Evolutionary conservation across 2,797 vertebrate species (phyloP).

Genomic region (Mycteria americana): DNA sequence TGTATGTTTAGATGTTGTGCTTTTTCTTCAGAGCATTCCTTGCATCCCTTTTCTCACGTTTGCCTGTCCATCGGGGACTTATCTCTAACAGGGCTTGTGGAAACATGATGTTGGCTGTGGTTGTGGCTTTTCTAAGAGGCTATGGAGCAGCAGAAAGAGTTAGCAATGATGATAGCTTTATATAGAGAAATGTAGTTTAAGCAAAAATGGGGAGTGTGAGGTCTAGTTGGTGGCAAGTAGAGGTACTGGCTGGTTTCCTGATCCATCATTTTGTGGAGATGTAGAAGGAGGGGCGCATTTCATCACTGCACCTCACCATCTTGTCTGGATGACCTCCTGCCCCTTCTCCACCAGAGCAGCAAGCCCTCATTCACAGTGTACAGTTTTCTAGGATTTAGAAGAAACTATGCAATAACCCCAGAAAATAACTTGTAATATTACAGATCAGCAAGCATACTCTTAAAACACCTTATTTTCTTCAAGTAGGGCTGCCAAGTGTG

Average conservation of each 20-base stretch:
- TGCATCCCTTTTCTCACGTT: not conserved
- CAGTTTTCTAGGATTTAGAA: not conserved
- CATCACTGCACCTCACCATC: not conserved
- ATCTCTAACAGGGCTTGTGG: not conserved
- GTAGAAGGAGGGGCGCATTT: not conserved
- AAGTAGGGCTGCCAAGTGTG: not conserved
- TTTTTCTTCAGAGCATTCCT: not conserved
- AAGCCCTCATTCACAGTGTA: not conserved
- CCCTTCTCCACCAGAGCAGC: not conserved
- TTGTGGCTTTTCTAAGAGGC: not conserved
- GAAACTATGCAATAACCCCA: not conserved
- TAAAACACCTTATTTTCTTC: not conserved
- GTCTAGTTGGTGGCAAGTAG: not conserved
- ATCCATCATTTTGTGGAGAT: not conserved
- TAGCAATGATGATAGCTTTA: not conserved
- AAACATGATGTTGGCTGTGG: not conserved
- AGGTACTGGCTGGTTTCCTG: not conserved
- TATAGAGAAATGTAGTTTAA: not conserved
- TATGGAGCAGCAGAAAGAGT: not conserved
- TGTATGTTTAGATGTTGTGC: not conserved
- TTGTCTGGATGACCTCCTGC: not conserved
- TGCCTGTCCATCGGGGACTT: not conserved
- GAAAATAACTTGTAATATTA: not conserved
- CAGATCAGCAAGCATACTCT: not conserved
- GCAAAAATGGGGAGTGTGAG: not conserved